A percentile compares a stretch with the other conserved stretches of the same genome.
These are phyloP conservation scores for Iguana delicatissima DNA, from an alignment of 2,797 vertebrate genomes.

Conservation along the genomic window DNA sequence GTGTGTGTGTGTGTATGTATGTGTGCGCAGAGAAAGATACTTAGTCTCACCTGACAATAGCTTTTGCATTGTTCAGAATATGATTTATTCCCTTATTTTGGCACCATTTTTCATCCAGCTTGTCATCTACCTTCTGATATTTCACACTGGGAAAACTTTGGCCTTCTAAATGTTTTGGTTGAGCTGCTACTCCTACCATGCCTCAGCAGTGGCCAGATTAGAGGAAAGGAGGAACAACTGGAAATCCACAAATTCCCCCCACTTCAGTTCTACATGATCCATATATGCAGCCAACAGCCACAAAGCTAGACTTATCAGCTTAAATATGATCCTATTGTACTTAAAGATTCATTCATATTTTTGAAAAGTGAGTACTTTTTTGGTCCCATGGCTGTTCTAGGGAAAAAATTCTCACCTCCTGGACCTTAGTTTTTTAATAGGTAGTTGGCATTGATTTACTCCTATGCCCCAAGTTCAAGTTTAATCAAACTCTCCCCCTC, in stretches of 20 bases:
- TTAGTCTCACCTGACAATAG: not conserved
- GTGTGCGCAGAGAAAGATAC: too few species aligned
- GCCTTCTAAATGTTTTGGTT: not conserved
- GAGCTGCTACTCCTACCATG: not conserved
- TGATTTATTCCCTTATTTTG: not conserved
- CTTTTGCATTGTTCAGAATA: not conserved
- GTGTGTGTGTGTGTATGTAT: too few species aligned
- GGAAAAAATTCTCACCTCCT: not conserved
- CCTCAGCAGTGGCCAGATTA: not conserved
- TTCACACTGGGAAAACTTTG: not conserved
- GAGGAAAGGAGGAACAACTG: not conserved
- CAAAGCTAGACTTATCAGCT: not conserved
- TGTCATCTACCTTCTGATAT: not conserved
- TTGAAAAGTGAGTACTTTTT: not conserved
- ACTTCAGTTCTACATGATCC: not conserved
- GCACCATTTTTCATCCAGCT: not conserved
- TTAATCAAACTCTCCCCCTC: conserved; percentile 9
- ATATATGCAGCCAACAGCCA: not conserved
- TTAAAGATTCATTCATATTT: not conserved
- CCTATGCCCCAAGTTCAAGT: conserved; percentile 7
- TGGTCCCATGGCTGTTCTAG: not conserved
- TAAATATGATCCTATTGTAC: not conserved
- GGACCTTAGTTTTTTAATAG: not conserved
- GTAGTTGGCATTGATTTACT: conserved; percentile 10
- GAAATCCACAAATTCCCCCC: not conserved